A percentile compares a stretch with the other conserved stretches of the same genome.
Conservation (phyloP, 2,113 vertebrate genomes). For the Colius striatus region DNA sequence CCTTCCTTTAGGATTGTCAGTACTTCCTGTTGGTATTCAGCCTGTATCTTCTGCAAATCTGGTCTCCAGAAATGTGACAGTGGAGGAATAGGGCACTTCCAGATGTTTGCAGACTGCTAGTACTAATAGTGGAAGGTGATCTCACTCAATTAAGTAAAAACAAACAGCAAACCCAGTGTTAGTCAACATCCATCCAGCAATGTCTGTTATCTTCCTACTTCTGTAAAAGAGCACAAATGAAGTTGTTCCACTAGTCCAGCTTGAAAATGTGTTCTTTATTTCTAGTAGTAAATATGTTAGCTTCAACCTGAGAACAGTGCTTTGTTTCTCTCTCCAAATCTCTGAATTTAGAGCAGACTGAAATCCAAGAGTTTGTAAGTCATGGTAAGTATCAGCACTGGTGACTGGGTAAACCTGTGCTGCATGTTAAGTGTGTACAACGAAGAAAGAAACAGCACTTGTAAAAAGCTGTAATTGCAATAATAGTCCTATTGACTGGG, state of each 20-base stretch:
- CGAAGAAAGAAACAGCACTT: background rate
- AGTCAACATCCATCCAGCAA: background rate
- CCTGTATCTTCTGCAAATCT: background rate
- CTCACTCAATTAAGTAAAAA: background rate
- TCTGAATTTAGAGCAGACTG: background rate
- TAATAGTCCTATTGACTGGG: background rate
- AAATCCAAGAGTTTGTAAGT: background rate
- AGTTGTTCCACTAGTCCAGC: background rate
- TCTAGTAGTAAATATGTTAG: background rate
- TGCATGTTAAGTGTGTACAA: background rate
- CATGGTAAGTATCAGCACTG: no score
- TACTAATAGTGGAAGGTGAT: rapidly evolving
- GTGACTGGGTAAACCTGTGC: background rate
- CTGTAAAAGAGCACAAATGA: background rate
- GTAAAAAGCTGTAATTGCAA: background rate
- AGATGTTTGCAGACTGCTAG: background rate
- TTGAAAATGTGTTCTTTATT: background rate
- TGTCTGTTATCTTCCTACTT: background rate
- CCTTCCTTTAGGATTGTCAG: background rate
- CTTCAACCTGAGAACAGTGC: background rate
- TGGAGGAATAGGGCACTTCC: background rate
- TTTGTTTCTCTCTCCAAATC: background rate
- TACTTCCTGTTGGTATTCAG: background rate
- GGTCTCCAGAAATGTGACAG: background rate
- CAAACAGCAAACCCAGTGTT: background rate